phyloP scores from a whole-genome alignment of 2,888 invertebrate genomes.

The Catocala nupta region DNA sequence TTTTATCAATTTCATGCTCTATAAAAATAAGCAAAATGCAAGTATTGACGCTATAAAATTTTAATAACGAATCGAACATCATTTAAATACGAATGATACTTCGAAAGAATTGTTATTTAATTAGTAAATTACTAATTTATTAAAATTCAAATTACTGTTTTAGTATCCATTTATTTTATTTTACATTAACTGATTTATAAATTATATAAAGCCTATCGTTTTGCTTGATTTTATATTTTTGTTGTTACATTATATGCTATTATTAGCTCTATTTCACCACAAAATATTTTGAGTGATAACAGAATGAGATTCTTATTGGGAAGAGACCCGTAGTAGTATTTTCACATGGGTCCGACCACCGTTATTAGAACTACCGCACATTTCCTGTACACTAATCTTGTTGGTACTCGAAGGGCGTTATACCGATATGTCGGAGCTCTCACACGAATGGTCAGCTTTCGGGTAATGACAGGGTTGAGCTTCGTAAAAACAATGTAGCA shows the following conservation, averaged over 20 bases:
- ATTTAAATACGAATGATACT: background rate
- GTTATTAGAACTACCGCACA: slow-evolving; percentile 69
- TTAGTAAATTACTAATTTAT: slow-evolving; percentile 5
- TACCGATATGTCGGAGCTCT: slow-evolving; percentile 56
- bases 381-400: slow-evolving; percentile 63
- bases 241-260: background rate
- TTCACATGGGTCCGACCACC: slow-evolving; percentile 61
- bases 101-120: background rate
- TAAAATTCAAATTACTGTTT: slow-evolving; percentile 3
- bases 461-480: slow-evolving; percentile 49
- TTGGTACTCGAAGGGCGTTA: slow-evolving; percentile 53
- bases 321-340: slow-evolving; percentile 49
- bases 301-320: slow-evolving; percentile 34
- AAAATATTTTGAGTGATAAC: slow-evolving; percentile 26
- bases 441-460: slow-evolving; percentile 56
- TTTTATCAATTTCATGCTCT: background rate
- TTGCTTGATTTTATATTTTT: background rate
- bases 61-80: background rate
- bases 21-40: background rate
- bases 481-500: slow-evolving; percentile 49
- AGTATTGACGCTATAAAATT: background rate
- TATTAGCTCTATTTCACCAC: background rate
- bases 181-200: slow-evolving; percentile 1
- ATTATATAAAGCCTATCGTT: slow-evolving; percentile 2
- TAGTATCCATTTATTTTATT: too few relatives aligned